Evolutionary conservation across 2,797 vertebrate species (phyloP).

Genomic region (Melanotaenia trifasciata): DNA sequence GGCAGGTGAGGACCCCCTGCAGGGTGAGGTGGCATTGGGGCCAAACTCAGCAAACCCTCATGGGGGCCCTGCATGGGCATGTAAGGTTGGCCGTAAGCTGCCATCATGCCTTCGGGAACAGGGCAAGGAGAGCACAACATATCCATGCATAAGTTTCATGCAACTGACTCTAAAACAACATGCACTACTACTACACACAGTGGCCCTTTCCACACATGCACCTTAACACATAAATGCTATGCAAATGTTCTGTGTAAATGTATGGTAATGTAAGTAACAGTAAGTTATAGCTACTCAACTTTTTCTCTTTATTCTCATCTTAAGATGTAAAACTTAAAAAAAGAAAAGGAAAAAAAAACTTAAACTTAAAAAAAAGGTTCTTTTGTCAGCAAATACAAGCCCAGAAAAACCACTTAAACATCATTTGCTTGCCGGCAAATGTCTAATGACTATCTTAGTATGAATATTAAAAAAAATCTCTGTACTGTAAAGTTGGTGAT

Average conservation of each 20-base stretch:
- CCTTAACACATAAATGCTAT: not conserved
- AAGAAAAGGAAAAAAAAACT: too few relatives aligned
- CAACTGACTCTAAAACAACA: slow-evolving; percentile 84
- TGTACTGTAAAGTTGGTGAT: not conserved
- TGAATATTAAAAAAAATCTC: too few relatives aligned
- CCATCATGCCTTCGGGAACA: slow-evolving; percentile 98
- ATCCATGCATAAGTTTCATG: slow-evolving; percentile 99
- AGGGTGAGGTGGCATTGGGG: slow-evolving; percentile 95
- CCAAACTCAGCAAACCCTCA: slow-evolving; percentile 99
- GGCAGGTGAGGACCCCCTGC: slow-evolving; percentile 88
- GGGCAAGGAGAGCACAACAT: slow-evolving; percentile 87
- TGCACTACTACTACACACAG: slow-evolving; percentile 77
- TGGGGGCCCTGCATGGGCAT: slow-evolving; percentile 98
- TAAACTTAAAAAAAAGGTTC: not conserved
- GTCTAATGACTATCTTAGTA: not conserved
- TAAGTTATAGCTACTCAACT: not conserved
- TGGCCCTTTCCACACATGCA: slow-evolving; percentile 65
- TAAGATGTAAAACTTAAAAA: not conserved
- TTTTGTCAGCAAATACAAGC: not conserved
- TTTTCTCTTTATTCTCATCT: too few relatives aligned
- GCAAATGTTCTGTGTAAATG: not conserved
- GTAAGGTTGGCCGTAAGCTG: slow-evolving; percentile 97
- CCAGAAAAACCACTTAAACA: not conserved
- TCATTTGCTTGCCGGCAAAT: not conserved
- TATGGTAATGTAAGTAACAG: not conserved